Evolutionary conservation across 2,797 vertebrate genomes (phyloP), one percentile per base, ranked within the genome.

Genomic region (Sternotherus odoratus): DNA sequence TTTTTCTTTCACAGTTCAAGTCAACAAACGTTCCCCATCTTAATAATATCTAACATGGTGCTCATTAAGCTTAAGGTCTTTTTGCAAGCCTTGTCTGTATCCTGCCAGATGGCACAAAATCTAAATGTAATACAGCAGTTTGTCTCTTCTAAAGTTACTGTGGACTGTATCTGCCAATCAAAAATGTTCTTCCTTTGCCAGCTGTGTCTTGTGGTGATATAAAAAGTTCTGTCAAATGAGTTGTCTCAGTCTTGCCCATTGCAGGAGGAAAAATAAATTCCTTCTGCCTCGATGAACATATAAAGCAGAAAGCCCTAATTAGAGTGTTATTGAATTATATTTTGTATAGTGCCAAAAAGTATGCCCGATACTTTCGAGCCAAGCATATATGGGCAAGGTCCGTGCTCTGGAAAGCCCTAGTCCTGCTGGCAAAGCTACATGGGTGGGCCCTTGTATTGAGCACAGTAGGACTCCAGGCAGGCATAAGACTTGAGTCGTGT

Each of bases 31-130:
- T 89, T 92, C 85, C 83, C 39, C 21, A 51, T 33, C 54, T 89
- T 72, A 63, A 33, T 54, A 3, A 0, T 92, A 79, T 79, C 94
- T 94, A 89, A 46, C 81, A 56, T 43, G 66, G 39, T 17, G 36
- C n/a, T 36, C 57, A 33, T 49, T 85, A 19, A 82, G 50, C 74
- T 82, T n/a, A 79, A 77, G 72, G 77, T 77, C 30, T 57, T 91
- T 86, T 33, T 75, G 39, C 49, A 90, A 87, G 60, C 39, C 12
- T 91, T 5, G 28, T 51, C 87, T 5, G 53, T 15, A 72, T 89
- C 89, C 63, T 90, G 54, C 96, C 94, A 97, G 94, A 92, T 95
- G 92, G 90, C 69, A 81, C 81, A 12, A 91, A 82, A 95, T 78
- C 46, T 85, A 86, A 86, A 82, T 75, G 39, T 89, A 90, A 94